Evolutionary conservation across 1,140 invertebrate genomes (phyloP).

Genomic region (Drosophila willistoni): DNA sequence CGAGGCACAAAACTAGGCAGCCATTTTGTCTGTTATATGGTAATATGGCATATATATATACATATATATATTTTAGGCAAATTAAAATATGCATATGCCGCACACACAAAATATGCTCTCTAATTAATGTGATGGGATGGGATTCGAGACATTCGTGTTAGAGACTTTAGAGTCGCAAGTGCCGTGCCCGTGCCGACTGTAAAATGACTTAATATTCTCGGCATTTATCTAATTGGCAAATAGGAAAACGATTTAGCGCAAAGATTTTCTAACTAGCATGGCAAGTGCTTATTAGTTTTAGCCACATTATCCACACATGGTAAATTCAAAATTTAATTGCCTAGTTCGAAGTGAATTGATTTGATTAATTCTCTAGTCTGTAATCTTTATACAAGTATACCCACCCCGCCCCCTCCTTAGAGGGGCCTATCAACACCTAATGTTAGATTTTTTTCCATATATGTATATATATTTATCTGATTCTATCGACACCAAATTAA

Average conservation of each 20-base stretch:
- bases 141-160: background rate
- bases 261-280: background rate
- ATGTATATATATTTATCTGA: slow-evolving; percentile 20
- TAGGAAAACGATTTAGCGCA: background rate
- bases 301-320: slow-evolving; percentile 55
- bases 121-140: slow-evolving; percentile 22
- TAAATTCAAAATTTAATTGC: slow-evolving; percentile 77
- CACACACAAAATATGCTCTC: slow-evolving; percentile 18
- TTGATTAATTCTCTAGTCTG: slow-evolving; percentile 60
- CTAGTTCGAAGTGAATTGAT: slow-evolving; percentile 31
- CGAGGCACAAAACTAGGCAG: slow-evolving; percentile 29
- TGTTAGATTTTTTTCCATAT: slow-evolving; percentile 31
- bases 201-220: slow-evolving; percentile 49
- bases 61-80: slow-evolving; percentile 49
- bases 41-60: background rate
- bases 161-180: too few species aligned
- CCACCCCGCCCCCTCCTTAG: slow-evolving; percentile 4
- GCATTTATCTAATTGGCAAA: slow-evolving; percentile 39
- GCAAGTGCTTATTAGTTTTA: slow-evolving; percentile 50
- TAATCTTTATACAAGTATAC: background rate
- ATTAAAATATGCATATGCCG: slow-evolving; percentile 29
- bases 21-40: slow-evolving; percentile 10
- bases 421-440: slow-evolving; percentile 57
- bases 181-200: background rate
- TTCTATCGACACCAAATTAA: slow-evolving; percentile 79